Base-by-base conservation (phyloP, 2,888 invertebrate species). In the Zhuqinia jingwanae region DNA sequence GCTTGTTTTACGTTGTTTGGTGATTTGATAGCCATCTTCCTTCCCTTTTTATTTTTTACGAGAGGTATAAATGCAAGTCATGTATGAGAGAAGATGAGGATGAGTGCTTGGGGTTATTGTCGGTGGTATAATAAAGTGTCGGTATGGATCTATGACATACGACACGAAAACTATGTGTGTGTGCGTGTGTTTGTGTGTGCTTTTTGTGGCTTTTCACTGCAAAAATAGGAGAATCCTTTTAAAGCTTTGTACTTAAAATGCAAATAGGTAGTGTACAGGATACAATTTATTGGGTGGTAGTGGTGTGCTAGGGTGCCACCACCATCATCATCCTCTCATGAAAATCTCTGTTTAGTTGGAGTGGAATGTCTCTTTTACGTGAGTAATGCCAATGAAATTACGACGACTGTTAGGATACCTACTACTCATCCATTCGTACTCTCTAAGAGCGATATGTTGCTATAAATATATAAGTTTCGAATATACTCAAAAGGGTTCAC, bases 1-100 rank as follows among this genome's bases (percentile, higher is more conserved):
- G 68, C 68, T 70, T 70, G 42, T 70, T 70, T 70, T 70, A 70
- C 68, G 68, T 70, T 45, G 60, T 63, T 85, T 73, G 83, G 63
- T 84, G 63, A 83, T 84, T 78, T 78, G 70, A 85, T 85, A 79
- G 79, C 70, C 77, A 36, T 65, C 78, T 85, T 76, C 79, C 70
- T 45, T 70, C 76, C 50, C 65, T 75, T 70, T 83, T 63, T 63
- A 65, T 25, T 47, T n/a, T 78, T 84, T 78, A 70, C 70, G 68
- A 75, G 53, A 77, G 42, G 56, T 45, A 65, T 78, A 84, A 78
- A 84, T 68, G 68, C 56, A 65, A 68, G 77, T 84, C 84, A 83
- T 70, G 68, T 65, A 36, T 70, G 68, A 70, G 47, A 70, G 42
- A 70, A 22, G 45, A 70, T 45, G 45, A 30, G 22, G 42, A 22